Percentiles rank a stretch among this genome's conserved stretches.
Conservation (phyloP, 2,888 invertebrate species). For the Coenonympha glycerion region DNA sequence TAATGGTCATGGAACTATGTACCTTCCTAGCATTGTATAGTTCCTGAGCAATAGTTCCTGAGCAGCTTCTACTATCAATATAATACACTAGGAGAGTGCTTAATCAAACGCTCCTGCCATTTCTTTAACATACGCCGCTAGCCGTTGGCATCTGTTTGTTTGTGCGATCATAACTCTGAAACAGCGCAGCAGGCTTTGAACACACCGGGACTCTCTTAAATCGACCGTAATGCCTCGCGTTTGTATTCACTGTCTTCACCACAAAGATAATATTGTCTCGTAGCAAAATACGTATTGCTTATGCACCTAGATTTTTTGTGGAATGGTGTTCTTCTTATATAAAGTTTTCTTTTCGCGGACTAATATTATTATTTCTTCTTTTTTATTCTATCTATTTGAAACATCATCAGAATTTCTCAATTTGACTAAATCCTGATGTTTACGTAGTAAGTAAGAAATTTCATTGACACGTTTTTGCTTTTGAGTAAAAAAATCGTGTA, state of each 20-base stretch:
- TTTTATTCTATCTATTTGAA: no score
- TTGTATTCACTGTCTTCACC: slow-evolving; percentile 16
- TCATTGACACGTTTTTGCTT: no score
- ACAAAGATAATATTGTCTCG: not conserved
- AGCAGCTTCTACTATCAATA: not conserved
- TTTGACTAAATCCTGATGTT: no score
- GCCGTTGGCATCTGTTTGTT: slow-evolving; percentile 19
- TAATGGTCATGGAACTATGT: no score
- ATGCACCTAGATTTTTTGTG: no score
- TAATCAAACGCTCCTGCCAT: slow-evolving; percentile 20
- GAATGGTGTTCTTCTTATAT: no score
- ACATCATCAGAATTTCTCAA: no score
- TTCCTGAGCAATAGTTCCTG: not conserved
- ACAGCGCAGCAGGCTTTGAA: slow-evolving; percentile 23
- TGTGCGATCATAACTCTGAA: slow-evolving; percentile 19
- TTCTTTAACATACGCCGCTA: slow-evolving; percentile 18
- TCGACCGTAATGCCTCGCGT: slow-evolving; percentile 18
- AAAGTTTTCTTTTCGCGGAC: no score
- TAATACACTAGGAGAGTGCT: slow-evolving; percentile 8
- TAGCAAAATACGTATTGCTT: no score
- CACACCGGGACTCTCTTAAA: slow-evolving; percentile 20
- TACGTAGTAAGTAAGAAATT: no score
- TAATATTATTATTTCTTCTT: no score
- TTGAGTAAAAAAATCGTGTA: no score
- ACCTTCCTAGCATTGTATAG: not conserved